Conservation (phyloP, 2,888 invertebrate genomes). For the Mythimna vitellina region DNA sequence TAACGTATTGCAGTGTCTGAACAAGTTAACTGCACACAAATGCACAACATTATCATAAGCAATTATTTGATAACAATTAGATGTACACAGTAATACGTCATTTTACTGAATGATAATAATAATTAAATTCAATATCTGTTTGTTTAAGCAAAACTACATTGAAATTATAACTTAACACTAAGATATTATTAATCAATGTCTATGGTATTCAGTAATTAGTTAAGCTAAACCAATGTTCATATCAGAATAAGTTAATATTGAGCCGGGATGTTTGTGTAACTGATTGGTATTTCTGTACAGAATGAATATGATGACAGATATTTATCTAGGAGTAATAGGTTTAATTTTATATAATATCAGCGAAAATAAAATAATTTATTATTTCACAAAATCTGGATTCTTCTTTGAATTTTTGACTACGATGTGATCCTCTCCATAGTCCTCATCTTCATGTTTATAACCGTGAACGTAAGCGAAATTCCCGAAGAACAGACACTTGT, state of each 20-base stretch:
- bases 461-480: slow-evolving; percentile 87
- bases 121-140: slow-evolving; percentile 7
- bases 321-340: slow-evolving; percentile 18
- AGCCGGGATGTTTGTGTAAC: neutral
- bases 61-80: slow-evolving; percentile 43
- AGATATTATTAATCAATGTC: slow-evolving; percentile 9
- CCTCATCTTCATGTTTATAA: slow-evolving; percentile 79
- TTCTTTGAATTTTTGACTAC: slow-evolving; percentile 74
- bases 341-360: slow-evolving; percentile 40
- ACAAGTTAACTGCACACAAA: slow-evolving; percentile 19
- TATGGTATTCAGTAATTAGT: slow-evolving; percentile 12
- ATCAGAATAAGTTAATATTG: slow-evolving; percentile 8
- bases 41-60: slow-evolving; percentile 34
- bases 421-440: slow-evolving; percentile 81
- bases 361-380: slow-evolving; percentile 36
- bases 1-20: slow-evolving; percentile 11
- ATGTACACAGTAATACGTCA: slow-evolving; percentile 4
- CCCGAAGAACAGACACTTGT: slow-evolving; percentile 83
- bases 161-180: slow-evolving; percentile 13
- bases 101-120: slow-evolving; percentile 2
- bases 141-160: slow-evolving; percentile 9
- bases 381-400: slow-evolving; percentile 78
- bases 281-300: neutral
- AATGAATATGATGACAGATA: slow-evolving; percentile 3
- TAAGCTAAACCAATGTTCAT: neutral